phyloP scores from a whole-genome alignment of 2,888 invertebrate genomes.

The Diadromus collaris region DNA sequence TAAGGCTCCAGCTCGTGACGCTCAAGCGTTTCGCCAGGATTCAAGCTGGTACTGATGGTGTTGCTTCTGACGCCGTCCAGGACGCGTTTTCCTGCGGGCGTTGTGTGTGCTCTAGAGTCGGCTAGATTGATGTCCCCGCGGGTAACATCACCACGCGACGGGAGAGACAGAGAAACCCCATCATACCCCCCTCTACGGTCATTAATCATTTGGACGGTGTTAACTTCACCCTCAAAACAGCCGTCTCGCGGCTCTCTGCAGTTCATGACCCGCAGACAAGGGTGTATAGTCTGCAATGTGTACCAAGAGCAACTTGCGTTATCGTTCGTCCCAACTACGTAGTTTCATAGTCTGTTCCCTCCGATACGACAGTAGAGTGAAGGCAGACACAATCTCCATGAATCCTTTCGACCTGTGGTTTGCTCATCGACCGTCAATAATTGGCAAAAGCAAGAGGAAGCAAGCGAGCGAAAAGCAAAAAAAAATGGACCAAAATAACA shows the following conservation, averaged over 20 bases:
- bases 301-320: constrained; percentile 15
- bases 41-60: constrained; percentile 41
- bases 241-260: constrained; percentile 66
- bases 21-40: constrained; percentile 50
- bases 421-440: constrained; percentile 12
- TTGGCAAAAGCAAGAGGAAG: neutral
- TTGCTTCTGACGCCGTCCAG: constrained; percentile 39
- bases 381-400: neutral
- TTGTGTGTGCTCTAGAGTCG: constrained; percentile 49
- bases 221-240: constrained; percentile 74
- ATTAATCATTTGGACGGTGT: constrained; percentile 75
- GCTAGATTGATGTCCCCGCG: constrained; percentile 73
- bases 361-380: neutral
- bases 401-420: neutral
- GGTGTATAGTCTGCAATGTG: constrained; percentile 51
- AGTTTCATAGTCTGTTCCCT: constrained; percentile 2
- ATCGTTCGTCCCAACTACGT: neutral
- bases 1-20: constrained; percentile 28
- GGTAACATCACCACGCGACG: constrained; percentile 69
- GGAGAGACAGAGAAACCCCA: constrained; percentile 56
- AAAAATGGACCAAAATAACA: constrained; percentile 13
- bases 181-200: constrained; percentile 51
- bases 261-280: constrained; percentile 68
- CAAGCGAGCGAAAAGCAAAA: neutral
- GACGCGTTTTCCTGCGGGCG: constrained; percentile 40